Percentiles rank a stretch among this genome's conserved stretches.
Conservation (phyloP, 2,797 vertebrate species). For the Cuculus canorus region DNA sequence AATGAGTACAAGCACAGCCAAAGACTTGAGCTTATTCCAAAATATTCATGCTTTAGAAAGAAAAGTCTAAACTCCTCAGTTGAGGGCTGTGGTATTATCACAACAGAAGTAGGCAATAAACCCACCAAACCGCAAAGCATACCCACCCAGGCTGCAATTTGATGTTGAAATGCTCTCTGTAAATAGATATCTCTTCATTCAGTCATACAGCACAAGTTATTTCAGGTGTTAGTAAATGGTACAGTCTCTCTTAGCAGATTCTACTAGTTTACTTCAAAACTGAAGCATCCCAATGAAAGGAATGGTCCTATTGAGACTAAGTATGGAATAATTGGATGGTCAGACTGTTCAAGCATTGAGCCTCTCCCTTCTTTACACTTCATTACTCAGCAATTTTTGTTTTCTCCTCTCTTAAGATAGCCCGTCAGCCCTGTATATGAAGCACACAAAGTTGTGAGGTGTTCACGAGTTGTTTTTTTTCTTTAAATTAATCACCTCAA, state of each 20-base stretch:
- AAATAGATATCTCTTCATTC: background rate
- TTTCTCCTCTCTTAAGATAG: background rate
- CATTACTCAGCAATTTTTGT: background rate
- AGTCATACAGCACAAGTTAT: background rate
- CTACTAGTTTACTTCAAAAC: background rate
- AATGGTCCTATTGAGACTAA: background rate
- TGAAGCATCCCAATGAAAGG: background rate
- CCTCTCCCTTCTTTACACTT: background rate
- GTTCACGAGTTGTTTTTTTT: background rate
- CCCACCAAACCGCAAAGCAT: background rate
- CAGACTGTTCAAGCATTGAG: background rate
- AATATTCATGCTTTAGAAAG: background rate
- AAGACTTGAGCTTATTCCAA: background rate
- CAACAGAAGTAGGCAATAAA: background rate
- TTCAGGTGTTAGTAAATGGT: background rate
- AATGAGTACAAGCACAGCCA: background rate
- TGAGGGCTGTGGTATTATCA: background rate
- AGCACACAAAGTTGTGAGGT: background rate
- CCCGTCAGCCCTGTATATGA: background rate
- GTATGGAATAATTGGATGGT: background rate
- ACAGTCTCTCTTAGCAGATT: background rate
- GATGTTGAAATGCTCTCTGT: background rate
- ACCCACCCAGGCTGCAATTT: background rate
- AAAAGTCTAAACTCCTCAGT: background rate
- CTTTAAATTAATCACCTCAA: background rate